These are phyloP conservation scores for Microctenopoma stevenorrisi DNA, from an alignment of 2,797 vertebrate species.

Conservation along the genomic window DNA sequence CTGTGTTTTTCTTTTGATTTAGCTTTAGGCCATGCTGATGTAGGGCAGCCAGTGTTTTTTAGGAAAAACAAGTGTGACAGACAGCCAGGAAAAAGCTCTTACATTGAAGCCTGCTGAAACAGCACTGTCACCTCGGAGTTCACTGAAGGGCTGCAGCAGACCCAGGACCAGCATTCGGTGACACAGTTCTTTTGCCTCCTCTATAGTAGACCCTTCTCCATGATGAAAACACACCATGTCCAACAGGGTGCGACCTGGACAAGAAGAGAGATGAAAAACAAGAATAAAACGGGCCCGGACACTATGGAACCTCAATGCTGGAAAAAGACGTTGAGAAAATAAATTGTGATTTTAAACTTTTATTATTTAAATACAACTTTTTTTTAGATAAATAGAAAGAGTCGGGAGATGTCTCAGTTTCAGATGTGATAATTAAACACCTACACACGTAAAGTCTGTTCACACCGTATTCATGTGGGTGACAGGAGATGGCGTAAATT, in stretches of 20 bases:
- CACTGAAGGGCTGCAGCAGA: conserved; percentile 90
- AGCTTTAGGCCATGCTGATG: not conserved
- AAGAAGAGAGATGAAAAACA: conserved; percentile 11
- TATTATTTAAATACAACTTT: not conserved
- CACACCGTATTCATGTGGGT: conserved; percentile 36
- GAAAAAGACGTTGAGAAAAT: not conserved
- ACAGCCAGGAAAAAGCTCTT: conserved; percentile 65
- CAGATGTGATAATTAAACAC: conserved; percentile 78
- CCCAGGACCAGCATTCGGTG: conserved; percentile 89
- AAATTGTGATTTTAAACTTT: not conserved
- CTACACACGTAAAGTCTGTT: conserved; percentile 42
- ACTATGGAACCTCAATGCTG: not conserved
- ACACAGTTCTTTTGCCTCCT: conserved; percentile 89
- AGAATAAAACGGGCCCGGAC: not conserved
- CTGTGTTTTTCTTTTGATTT: too few relatives aligned
- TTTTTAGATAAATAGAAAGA: conserved; percentile 16
- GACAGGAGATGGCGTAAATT: conserved; percentile 52
- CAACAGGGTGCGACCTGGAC: conserved; percentile 87
- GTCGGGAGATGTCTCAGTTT: conserved; percentile 38
- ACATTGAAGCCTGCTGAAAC: conserved; percentile 86
- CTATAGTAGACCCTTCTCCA: conserved; percentile 77
- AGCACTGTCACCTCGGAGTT: conserved; percentile 77
- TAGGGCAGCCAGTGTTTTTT: not conserved
- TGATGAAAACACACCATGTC: conserved; percentile 88
- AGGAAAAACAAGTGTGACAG: conserved; percentile 4